Base-by-base conservation (phyloP, 2,888 invertebrate species). In the Drosophila maculinotata region DNA sequence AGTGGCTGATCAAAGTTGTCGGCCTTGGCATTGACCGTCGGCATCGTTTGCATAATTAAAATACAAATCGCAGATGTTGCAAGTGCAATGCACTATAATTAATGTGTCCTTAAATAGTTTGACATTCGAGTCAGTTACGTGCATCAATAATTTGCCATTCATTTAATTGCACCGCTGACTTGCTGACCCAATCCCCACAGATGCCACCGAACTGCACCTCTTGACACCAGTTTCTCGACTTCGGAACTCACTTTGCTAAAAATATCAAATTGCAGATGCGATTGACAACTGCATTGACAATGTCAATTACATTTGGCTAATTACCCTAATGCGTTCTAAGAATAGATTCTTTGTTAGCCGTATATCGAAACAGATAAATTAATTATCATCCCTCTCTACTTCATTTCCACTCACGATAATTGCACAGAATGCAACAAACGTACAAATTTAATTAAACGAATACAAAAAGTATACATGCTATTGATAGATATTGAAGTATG, bases 21-120 rank as follows among this genome's bases (percentile, higher is more conserved):
- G 45, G 52, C 78, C 73, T 72, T 80, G 78, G 52, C 77, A 62
- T 36, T 77, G 78, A 36, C 28, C 30, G 33, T 35, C 30, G 33
- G 42, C 25, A n/a, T 2, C 31, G 36, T 20, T 33, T 30, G 71
- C 38, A 49, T 51, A 54, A 56, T 60, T 57, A 17, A 47, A 28
- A 48, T 23, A 15, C 15, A 52, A 66, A 44, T 59, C 30, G 35
- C 38, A 12, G 48, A 26, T n/a, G 53, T 20, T 39, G 47, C 36
- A 59, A 49, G 25, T 64, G 57, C 67, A 62, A 64, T 54, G 60
- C 23, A 54, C 51, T 39, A 47, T 47, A 71, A 64, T 78, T 77
- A 69, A 53, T 52, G 59, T 44, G n/a, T n/a, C n/a, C n/a, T n/a
- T n/a, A n/a, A n/a, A n/a, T n/a, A 28, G 59, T 52, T 58, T 23